A percentile compares a stretch with the other conserved stretches of the same genome.
Conservation (phyloP, 2,888 invertebrate species). For the Ochlodes sylvanus region DNA sequence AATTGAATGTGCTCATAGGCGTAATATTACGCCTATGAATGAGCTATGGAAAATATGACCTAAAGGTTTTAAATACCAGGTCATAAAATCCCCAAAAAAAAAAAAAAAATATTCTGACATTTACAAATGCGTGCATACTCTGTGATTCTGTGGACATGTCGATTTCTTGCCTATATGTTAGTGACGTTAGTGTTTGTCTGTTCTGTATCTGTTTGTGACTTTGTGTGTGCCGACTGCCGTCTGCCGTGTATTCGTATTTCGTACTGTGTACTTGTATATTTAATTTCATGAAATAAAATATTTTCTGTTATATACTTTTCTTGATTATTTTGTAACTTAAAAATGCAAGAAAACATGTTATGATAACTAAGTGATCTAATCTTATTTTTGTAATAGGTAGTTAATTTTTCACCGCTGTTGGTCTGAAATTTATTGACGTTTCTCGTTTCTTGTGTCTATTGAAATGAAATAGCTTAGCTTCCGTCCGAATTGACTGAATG, state of each 20-base stretch:
- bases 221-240: background rate
- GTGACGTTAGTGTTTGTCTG: background rate
- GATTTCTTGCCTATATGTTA: too few relatives aligned
- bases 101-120: too few relatives aligned
- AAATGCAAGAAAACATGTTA: slow-evolving; percentile 12
- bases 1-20: too few relatives aligned
- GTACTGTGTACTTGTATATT: background rate
- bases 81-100: too few relatives aligned
- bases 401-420: slow-evolving; percentile 37
- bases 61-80: too few relatives aligned
- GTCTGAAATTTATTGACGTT: slow-evolving; percentile 78
- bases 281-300: background rate
- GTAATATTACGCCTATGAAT: too few relatives aligned
- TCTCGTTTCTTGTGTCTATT: slow-evolving; percentile 67
- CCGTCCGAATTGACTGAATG: slow-evolving; percentile 47
- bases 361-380: background rate
- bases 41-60: too few relatives aligned
- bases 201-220: background rate
- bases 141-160: background rate
- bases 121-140: too few relatives aligned
- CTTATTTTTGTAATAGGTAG: slow-evolving; percentile 5
- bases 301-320: background rate
- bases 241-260: slow-evolving; percentile 1
- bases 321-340: slow-evolving; percentile 17
- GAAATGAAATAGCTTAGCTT: slow-evolving; percentile 60